A percentile compares a stretch with the other conserved stretches of the same genome.
phyloP scores from a whole-genome alignment of 53 echinoderm and acorn worm genomes.

The Holothuria scabra region DNA sequence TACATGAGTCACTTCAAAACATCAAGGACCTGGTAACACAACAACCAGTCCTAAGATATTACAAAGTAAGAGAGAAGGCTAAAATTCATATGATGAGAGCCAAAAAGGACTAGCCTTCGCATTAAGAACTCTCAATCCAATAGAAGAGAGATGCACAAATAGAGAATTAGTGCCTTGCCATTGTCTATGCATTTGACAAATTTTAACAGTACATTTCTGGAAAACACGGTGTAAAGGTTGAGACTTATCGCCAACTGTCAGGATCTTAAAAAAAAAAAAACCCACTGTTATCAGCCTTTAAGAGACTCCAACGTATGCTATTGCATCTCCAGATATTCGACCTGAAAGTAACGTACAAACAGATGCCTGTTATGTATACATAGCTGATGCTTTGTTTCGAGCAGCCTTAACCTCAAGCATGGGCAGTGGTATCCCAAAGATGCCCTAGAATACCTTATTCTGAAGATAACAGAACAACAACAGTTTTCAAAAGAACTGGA shows the following conservation, averaged over 20 bases:
- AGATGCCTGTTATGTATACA: conserved; percentile 53
- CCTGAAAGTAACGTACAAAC: conserved; percentile 60
- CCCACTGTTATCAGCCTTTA: conserved; percentile 45
- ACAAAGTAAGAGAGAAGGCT: conserved; percentile 58
- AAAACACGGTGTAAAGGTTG: conserved; percentile 42
- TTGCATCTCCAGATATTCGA: conserved; percentile 60
- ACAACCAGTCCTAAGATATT: conserved; percentile 60
- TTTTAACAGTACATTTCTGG: conserved; percentile 63
- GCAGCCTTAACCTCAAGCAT: neutral
- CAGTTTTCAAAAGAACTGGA: conserved; percentile 16
- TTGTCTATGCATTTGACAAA: conserved; percentile 54
- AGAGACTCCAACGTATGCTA: conserved; percentile 57
- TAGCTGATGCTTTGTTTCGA: conserved; percentile 60
- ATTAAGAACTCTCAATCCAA: conserved; percentile 43
- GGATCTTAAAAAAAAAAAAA: conserved; percentile 57
- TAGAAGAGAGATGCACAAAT: conserved; percentile 60
- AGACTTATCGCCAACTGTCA: neutral
- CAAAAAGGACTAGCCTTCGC: conserved; percentile 61
- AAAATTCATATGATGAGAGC: conserved; percentile 54
- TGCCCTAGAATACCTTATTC: conserved; percentile 15
- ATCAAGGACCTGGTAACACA: conserved; percentile 50
- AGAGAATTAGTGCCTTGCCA: conserved; percentile 66
- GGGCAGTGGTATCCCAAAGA: neutral
- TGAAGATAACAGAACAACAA: conserved; percentile 29
- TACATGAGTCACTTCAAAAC: neutral